A percentile compares a stretch with the other conserved stretches of the same genome.
Evolutionary conservation across 2,888 invertebrate genomes (phyloP).

Genomic region (Cylloceria caligata): DNA sequence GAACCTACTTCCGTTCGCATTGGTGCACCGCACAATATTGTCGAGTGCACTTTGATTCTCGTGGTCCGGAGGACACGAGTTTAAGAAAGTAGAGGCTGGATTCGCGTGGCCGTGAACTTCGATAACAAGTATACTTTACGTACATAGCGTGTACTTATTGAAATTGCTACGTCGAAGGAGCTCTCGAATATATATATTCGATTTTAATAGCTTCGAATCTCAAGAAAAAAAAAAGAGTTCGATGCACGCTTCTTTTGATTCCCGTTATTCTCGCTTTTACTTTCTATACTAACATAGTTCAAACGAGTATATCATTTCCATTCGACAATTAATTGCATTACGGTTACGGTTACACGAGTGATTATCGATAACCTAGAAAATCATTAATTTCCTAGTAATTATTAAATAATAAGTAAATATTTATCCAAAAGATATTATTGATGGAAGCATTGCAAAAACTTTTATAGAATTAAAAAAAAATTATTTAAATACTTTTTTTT

Average conservation of each 20-base stretch:
- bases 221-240: constrained; percentile 32
- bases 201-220: constrained; percentile 21
- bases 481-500: too few species aligned
- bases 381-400: neutral
- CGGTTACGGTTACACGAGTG: constrained; percentile 12
- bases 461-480: too few species aligned
- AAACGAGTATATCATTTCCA: constrained; percentile 8
- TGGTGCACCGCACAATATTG: neutral
- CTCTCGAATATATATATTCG: neutral
- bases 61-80: neutral
- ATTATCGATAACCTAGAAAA: neutral
- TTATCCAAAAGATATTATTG: neutral
- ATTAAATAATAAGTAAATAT: neutral
- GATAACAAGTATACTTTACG: constrained; percentile 19
- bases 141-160: neutral
- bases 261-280: constrained; percentile 16
- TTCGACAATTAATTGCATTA: neutral
- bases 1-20: neutral
- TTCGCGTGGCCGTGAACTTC: constrained; percentile 37
- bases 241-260: neutral
- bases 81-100: constrained; percentile 32
- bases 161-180: neutral
- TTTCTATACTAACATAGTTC: neutral
- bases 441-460: neutral
- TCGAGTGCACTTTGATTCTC: neutral